Evolutionary conservation across 2,113 vertebrate genomes (phyloP), one percentile per base, ranked within the genome.

Genomic region (Ceyx melanurus): DNA sequence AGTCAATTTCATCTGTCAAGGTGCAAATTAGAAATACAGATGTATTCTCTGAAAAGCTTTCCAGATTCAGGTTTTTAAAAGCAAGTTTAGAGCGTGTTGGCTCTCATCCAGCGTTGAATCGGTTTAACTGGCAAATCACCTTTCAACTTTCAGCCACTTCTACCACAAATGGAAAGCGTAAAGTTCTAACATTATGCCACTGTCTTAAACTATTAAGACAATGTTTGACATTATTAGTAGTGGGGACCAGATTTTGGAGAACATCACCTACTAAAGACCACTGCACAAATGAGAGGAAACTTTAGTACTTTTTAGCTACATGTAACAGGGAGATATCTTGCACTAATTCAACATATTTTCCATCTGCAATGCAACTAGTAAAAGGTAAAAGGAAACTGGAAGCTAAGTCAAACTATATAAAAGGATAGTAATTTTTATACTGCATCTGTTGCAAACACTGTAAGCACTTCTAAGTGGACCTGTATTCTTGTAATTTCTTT

Each of bases 21-120:
- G 95, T 96, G 89, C 75, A 96, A 96, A 96, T 94, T 92, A 95
- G 75, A 92, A 92, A 96, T 96, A 96, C 95, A 94, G 89, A 91
- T 88, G 92, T 95, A 93, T 74, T 76, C 60, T 89, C 75, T 60
- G 60, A 77, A 93, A 95, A 60, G 43, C 90, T 71, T 75, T 85
- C 67, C 81, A 85, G 78, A 70, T 35, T 61, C 92, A 60, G 83
- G 23, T 67, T 88, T 91, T 91, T 61, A 77, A 82, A 87, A 87
- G 86, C 51, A 73, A 73, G 46, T 58, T 81, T 42, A 82, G 71
- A 87, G 54, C 56, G 60, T 25, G 13, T 16, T 93, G 89, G 84
- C 71, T 85, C 67, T 75, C 42, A n/a, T 43, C 46, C 89, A 87
- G 25, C 0, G 1, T 5, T 43, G 50, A 18, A 75, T 57, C 62